Conservation (phyloP, 2,113 vertebrate species). For the Typhlomys cinereus region DNA sequence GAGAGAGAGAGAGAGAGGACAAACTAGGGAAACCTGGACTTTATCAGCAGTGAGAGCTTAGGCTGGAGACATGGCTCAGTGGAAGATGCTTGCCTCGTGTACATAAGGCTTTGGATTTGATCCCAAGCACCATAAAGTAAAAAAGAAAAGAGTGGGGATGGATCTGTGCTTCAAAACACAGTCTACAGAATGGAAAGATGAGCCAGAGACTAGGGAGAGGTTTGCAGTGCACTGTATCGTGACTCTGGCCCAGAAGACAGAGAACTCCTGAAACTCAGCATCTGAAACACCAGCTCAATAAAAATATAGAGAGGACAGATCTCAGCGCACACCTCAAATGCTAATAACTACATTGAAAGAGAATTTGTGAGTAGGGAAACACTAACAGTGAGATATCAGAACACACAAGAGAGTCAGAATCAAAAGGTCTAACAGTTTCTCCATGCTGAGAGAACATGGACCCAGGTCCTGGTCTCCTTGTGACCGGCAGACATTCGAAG, state of each 20-base stretch:
- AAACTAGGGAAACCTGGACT: background rate
- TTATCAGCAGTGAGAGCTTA: background rate
- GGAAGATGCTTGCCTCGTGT: background rate
- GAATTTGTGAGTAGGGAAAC: background rate
- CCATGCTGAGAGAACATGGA: background rate
- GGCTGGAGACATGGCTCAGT: background rate
- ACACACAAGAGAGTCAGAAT: background rate
- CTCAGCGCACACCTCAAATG: background rate
- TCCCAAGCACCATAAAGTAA: background rate
- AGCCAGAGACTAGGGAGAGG: background rate
- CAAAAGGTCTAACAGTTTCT: background rate
- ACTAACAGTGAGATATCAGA: background rate
- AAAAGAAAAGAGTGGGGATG: background rate
- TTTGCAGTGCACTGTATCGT: background rate
- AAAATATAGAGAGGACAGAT: background rate
- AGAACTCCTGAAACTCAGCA: too few relatives aligned
- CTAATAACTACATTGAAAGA: background rate
- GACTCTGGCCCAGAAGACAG: background rate
- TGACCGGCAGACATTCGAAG: background rate
- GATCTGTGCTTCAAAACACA: background rate
- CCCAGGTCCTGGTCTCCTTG: too few relatives aligned
- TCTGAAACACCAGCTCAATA: background rate
- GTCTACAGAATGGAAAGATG: background rate
- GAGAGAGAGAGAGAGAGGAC: background rate
- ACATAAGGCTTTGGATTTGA: background rate